Evolutionary conservation across 2,888 invertebrate species (phyloP).

Genomic region (Epinotia demarniana): DNA sequence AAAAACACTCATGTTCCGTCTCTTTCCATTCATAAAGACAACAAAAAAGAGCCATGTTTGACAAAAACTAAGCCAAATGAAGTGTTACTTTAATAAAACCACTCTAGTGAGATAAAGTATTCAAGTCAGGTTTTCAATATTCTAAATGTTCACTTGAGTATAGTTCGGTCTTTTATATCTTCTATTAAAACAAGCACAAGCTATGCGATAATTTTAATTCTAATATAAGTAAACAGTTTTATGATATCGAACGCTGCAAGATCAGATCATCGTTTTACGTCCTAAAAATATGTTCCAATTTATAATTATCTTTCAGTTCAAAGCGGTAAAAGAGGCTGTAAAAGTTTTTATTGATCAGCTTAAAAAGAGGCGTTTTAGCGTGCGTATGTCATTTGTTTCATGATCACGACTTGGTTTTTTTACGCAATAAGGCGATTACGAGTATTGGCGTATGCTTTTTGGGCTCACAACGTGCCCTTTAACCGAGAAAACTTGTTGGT

Average conservation of each 20-base stretch:
- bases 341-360: conserved; percentile 5
- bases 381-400: conserved; percentile 1
- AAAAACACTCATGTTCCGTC: neutral
- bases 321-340: neutral
- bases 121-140: conserved; percentile 10
- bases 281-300: conserved; percentile 3
- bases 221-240: neutral
- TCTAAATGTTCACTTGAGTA: neutral
- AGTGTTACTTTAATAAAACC: neutral
- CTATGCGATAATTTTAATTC: neutral
- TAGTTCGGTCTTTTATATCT: neutral
- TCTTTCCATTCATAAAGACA: neutral
- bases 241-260: neutral
- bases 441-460: neutral
- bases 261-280: conserved; percentile 1
- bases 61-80: neutral
- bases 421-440: neutral
- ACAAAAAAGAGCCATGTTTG: neutral
- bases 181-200: neutral
- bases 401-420: neutral
- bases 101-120: neutral
- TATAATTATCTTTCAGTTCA: conserved; percentile 7
- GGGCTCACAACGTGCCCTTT: neutral
- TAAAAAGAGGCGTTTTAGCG: conserved; percentile 2
- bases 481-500: neutral